Percentiles rank a stretch among this genome's conserved stretches.
Evolutionary conservation across 2,113 vertebrate species (phyloP).

Genomic region (Pedionomus torquatus): DNA sequence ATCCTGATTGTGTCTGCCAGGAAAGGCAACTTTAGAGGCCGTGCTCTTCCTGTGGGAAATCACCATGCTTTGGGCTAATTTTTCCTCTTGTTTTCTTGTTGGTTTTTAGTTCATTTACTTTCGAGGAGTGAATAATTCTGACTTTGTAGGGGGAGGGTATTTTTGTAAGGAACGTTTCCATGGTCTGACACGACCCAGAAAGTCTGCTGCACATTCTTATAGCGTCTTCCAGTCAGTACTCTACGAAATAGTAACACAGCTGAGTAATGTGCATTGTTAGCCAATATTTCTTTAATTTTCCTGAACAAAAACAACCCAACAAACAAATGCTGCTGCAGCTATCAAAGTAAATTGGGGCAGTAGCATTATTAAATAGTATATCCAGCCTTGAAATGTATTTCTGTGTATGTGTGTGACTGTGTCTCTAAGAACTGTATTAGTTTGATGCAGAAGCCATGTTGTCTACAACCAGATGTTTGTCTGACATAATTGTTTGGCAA

Average conservation of each 20-base stretch:
- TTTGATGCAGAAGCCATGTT: slow-evolving; percentile 63
- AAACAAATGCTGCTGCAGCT: slow-evolving; percentile 50
- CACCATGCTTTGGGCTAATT: slow-evolving; percentile 50
- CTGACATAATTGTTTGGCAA: slow-evolving; percentile 61
- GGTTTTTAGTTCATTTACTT: slow-evolving; percentile 45
- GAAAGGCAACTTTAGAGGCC: slow-evolving; percentile 1
- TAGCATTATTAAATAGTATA: slow-evolving; percentile 72
- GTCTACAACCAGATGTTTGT: slow-evolving; percentile 65
- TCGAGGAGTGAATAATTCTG: slow-evolving; percentile 30
- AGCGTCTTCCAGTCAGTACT: slow-evolving; percentile 64
- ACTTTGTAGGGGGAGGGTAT: slow-evolving; percentile 50
- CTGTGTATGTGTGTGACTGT: slow-evolving; percentile 65
- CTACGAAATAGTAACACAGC: slow-evolving; percentile 33
- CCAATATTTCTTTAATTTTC: slow-evolving; percentile 43
- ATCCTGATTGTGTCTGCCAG: slow-evolving; percentile 24
- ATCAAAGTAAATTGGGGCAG: slow-evolving; percentile 32
- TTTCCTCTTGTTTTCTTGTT: slow-evolving; percentile 16
- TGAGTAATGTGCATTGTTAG: slow-evolving; percentile 46
- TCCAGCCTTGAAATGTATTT: slow-evolving; percentile 68
- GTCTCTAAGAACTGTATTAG: slow-evolving; percentile 64
- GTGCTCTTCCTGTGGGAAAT: slow-evolving; percentile 49
- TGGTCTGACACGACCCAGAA: slow-evolving; percentile 52
- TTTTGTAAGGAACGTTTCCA: slow-evolving; percentile 49
- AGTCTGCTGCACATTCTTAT: slow-evolving; percentile 57
- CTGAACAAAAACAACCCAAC: slow-evolving; percentile 32